These are phyloP conservation scores for Ochropacha duplaris DNA, from an alignment of 2,888 invertebrate genomes.

Conservation along the genomic window DNA sequence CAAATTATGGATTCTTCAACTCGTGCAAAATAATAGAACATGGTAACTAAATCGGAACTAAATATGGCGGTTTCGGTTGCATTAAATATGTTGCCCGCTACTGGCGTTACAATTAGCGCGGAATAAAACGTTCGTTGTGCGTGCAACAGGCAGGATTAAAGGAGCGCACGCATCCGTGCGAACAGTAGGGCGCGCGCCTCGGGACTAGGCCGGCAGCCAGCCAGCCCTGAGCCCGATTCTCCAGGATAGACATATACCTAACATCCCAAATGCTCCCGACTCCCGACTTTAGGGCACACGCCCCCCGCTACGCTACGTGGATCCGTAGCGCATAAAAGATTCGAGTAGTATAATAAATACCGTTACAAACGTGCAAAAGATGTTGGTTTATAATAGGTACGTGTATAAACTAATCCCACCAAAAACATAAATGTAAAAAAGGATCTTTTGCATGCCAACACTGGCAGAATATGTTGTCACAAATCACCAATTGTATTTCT, in stretches of 20 bases:
- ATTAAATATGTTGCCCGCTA: constrained; percentile 23
- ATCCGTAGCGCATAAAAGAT: constrained; percentile 23
- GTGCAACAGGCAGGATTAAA: constrained; percentile 62
- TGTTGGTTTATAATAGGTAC: neutral
- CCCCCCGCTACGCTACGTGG: constrained; percentile 46
- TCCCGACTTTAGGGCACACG: constrained; percentile 46
- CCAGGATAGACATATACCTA: constrained; percentile 40
- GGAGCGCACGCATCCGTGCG: constrained; percentile 68
- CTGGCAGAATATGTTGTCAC: too few species aligned
- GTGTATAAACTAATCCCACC: too few species aligned
- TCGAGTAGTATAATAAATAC: constrained; percentile 26
- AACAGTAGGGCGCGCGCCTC: constrained; percentile 55
- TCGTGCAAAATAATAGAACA: neutral
- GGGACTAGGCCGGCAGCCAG: constrained; percentile 50
- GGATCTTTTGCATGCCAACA: too few species aligned
- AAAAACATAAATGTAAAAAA: too few species aligned
- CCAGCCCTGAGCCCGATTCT: constrained; percentile 25
- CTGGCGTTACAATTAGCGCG: constrained; percentile 19
- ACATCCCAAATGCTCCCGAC: constrained; percentile 49
- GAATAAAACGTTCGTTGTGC: constrained; percentile 30
- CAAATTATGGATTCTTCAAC: neutral
- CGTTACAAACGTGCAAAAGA: constrained; percentile 10
- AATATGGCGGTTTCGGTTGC: constrained; percentile 9
- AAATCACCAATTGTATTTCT: too few species aligned
- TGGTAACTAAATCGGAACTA: neutral